Conservation (phyloP, 37 sponge, comb jelly and placozoan genomes). For the Aphrocallistes beatrix region DNA sequence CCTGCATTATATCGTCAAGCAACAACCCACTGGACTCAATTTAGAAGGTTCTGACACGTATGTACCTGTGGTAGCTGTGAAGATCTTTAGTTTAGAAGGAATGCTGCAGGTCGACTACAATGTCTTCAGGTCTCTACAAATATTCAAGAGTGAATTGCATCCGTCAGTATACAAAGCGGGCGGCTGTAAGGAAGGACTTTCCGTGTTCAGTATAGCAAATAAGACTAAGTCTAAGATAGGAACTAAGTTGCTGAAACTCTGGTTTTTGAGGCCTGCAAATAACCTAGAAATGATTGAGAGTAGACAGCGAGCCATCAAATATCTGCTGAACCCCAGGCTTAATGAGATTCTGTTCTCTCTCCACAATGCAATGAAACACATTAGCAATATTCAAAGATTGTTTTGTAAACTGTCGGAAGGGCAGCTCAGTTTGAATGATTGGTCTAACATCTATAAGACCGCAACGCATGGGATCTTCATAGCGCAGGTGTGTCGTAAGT, state of each 20-base stretch:
- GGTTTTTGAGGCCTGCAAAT: conserved; percentile 76
- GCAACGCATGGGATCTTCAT: conserved; percentile 22
- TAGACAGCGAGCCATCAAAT: conserved; percentile 66
- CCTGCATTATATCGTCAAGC: conserved; percentile 78
- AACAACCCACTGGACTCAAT: conserved; percentile 60
- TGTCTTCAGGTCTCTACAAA: conserved; percentile 62
- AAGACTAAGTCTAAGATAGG: conserved; percentile 77
- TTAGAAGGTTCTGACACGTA: conserved; percentile 53
- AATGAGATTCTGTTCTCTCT: conserved; percentile 49
- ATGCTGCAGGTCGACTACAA: neutral
- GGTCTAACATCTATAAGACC: neutral
- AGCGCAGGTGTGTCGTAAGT: neutral
- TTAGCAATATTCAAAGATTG: conserved; percentile 52
- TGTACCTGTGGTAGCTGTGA: conserved; percentile 67
- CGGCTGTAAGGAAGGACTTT: conserved; percentile 81
- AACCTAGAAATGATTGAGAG: conserved; percentile 40
- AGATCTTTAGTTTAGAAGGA: conserved; percentile 57
- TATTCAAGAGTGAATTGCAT: conserved; percentile 82
- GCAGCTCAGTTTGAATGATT: neutral
- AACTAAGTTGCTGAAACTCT: conserved; percentile 49
- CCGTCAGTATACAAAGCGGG: conserved; percentile 77
- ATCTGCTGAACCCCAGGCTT: conserved; percentile 37
- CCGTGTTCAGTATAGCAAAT: conserved; percentile 84
- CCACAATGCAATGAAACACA: conserved; percentile 59
- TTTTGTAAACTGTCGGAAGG: neutral